A percentile compares a stretch with the other conserved stretches of the same genome.
Conservation (phyloP, 1,140 invertebrate species). For the Achatina immaculata region DNA sequence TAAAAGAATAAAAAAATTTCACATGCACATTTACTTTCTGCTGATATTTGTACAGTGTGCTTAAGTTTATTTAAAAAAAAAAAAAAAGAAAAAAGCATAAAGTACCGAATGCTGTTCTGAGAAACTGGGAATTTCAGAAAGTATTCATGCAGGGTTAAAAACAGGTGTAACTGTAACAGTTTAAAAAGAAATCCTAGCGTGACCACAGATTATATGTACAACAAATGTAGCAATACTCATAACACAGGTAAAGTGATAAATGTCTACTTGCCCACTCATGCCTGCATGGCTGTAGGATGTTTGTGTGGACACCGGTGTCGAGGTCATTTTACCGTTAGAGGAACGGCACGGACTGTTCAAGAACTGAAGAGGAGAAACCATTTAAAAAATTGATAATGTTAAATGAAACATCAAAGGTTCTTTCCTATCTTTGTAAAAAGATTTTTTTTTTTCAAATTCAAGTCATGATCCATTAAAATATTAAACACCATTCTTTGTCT, state of each 20-base stretch:
- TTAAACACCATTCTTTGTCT: too few species aligned
- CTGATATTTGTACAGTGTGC: too few species aligned
- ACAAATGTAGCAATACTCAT: not conserved
- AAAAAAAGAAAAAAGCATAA: not conserved
- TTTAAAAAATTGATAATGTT: too few species aligned
- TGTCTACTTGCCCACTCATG: not conserved
- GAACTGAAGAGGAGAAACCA: slow-evolving; percentile 76
- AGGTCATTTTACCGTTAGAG: slow-evolving; percentile 72
- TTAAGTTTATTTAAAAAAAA: not conserved
- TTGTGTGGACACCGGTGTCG: slow-evolving; percentile 66
- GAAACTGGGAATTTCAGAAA: not conserved
- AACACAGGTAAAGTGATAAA: not conserved
- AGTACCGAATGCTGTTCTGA: too few species aligned
- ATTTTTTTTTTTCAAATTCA: too few species aligned
- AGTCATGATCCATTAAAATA: too few species aligned
- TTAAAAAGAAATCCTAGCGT: not conserved
- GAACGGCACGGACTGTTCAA: slow-evolving; percentile 81
- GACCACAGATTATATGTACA: not conserved
- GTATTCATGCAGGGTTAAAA: too few species aligned
- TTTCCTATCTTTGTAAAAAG: too few species aligned
- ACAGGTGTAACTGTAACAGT: too few species aligned
- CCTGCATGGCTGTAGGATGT: slow-evolving; percentile 19
- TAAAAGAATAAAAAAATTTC: too few species aligned
- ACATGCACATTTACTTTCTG: too few species aligned
- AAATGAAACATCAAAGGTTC: too few species aligned